Evolutionary conservation across 2,797 vertebrate species (phyloP).

Genomic region (Rousettus madagascariensis): DNA sequence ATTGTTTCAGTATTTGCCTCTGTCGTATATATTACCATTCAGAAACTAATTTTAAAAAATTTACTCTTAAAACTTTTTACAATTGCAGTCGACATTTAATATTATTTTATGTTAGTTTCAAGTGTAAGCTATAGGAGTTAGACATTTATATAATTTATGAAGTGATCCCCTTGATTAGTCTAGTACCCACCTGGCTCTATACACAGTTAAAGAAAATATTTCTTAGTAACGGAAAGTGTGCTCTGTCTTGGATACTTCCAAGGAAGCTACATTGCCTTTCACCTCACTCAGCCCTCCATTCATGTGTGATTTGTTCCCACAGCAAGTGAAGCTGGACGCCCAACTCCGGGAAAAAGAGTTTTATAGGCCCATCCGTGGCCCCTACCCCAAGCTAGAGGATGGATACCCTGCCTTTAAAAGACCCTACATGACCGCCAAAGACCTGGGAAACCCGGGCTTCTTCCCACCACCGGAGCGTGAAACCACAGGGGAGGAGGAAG

Average conservation of each 20-base stretch:
- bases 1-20: not conserved
- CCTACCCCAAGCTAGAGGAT: conserved; percentile 47
- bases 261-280: rapidly evolving
- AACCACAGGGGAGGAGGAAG: rapidly evolving
- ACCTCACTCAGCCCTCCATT: not conserved
- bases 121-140: no score
- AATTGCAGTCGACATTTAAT: no score
- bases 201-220: no score
- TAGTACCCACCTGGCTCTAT: no score
- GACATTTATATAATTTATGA: no score
- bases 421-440: conserved; percentile 24
- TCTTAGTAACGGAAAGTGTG: not conserved
- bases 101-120: no score
- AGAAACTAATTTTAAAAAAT: not conserved
- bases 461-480: not conserved
- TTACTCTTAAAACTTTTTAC: no score
- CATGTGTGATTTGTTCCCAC: conserved; percentile 10
- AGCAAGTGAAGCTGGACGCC: conserved; percentile 42
- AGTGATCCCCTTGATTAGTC: no score
- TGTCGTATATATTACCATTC: not conserved
- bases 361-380: not conserved
- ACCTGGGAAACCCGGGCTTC: conserved; percentile 41
- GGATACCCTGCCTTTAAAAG: conserved; percentile 59
- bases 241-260: not conserved
- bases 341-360: conserved; percentile 68